phyloP scores from a whole-genome alignment of 2,888 invertebrate genomes.

The Pseudococcus viburni region DNA sequence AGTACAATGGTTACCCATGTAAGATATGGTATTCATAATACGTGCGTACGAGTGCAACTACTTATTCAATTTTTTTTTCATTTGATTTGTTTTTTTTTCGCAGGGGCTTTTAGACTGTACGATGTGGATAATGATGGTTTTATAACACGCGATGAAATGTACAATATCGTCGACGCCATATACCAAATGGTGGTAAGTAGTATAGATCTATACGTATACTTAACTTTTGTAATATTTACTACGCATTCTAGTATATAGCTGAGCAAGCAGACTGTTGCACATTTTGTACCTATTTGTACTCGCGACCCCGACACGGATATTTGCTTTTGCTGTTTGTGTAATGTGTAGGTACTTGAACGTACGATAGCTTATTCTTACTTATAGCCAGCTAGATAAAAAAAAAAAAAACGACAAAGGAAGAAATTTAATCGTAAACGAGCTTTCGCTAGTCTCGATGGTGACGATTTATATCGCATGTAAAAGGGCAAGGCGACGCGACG shows the following conservation, averaged over 20 bases:
- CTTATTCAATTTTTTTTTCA: neutral
- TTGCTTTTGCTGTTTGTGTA: neutral
- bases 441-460: neutral
- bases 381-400: too few species aligned
- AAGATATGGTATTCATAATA: neutral
- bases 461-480: neutral
- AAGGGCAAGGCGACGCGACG: neutral
- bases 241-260: neutral
- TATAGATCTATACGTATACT: neutral
- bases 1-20: neutral
- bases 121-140: conserved; percentile 97
- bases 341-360: too few species aligned
- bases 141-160: conserved; percentile 96
- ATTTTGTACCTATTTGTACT: neutral
- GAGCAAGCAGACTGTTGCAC: neutral
- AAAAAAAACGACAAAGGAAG: too few species aligned
- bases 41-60: neutral
- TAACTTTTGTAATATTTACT: neutral
- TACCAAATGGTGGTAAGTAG: conserved; percentile 97
- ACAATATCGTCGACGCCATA: conserved; percentile 96
- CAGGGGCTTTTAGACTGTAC: conserved; percentile 96
- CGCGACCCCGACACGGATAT: neutral
- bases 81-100: conserved; percentile 64
- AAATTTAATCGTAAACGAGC: conserved; percentile 1
- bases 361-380: too few species aligned